These are phyloP conservation scores for Rotaria macrura DNA, from an alignment of 2,888 invertebrate species.

Conservation along the genomic window DNA sequence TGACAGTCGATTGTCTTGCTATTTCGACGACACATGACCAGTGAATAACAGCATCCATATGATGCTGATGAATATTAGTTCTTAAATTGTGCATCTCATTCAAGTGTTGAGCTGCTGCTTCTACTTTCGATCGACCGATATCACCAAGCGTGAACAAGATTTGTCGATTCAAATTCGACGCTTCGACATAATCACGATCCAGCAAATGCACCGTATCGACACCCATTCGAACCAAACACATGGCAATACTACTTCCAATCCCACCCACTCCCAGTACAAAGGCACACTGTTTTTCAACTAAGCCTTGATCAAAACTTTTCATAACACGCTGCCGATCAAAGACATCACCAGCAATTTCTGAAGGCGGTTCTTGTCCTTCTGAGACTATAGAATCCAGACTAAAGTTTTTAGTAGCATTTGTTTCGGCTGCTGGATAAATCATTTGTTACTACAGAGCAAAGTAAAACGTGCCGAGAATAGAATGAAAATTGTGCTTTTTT, in stretches of 20 bases:
- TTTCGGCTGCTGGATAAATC: background rate
- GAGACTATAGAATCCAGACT: background rate
- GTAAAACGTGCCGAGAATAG: no score
- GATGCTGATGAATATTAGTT: background rate
- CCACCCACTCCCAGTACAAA: background rate
- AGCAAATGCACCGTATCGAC: background rate
- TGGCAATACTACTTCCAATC: background rate
- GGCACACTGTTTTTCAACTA: background rate
- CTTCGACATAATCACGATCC: background rate
- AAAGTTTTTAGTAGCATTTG: background rate
- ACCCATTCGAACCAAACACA: background rate
- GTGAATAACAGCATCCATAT: background rate
- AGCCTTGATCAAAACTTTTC: background rate
- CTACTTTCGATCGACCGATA: background rate
- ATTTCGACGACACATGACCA: background rate
- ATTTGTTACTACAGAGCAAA: no score
- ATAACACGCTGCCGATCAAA: constrained; percentile 8
- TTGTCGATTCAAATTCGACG: background rate
- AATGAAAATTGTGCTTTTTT: no score
- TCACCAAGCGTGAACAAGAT: background rate
- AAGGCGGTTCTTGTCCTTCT: background rate
- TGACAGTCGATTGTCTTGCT: background rate
- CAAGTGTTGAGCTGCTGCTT: background rate
- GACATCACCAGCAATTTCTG: background rate
- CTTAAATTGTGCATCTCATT: background rate